phyloP scores from a whole-genome alignment of 1,140 invertebrate genomes.

The Drosophila willistoni region DNA sequence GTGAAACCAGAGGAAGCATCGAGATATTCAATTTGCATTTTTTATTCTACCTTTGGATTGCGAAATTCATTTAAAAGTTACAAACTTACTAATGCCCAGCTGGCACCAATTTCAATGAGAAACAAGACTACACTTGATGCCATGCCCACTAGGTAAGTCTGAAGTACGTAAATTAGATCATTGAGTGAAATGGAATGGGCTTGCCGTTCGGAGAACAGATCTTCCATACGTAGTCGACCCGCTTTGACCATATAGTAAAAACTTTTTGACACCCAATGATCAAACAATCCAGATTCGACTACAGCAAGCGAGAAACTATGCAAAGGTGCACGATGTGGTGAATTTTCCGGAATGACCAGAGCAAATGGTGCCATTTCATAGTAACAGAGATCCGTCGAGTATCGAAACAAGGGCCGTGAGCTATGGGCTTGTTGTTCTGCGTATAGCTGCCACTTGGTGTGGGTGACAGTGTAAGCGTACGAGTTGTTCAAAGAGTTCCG shows the following conservation, averaged over 20 bases:
- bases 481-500: neutral
- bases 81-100: neutral
- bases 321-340: neutral
- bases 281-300: neutral
- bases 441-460: conserved; percentile 6
- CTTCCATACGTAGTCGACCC: neutral
- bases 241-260: conserved; percentile 6
- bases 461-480: neutral
- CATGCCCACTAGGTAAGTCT: neutral
- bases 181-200: neutral
- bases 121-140: neutral
- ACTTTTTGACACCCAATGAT: neutral
- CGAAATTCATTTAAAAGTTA: neutral
- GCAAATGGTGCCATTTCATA: conserved; percentile 5
- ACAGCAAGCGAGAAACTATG: neutral
- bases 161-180: neutral
- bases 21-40: no score
- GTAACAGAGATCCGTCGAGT: neutral
- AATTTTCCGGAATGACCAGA: conserved; percentile 2
- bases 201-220: neutral
- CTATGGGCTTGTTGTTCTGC: conserved; percentile 1
- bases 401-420: neutral
- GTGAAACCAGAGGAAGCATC: no score
- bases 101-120: neutral
- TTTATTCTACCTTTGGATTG: neutral